Conservation (phyloP, 2,888 invertebrate genomes). For the Clunio marinus region DNA sequence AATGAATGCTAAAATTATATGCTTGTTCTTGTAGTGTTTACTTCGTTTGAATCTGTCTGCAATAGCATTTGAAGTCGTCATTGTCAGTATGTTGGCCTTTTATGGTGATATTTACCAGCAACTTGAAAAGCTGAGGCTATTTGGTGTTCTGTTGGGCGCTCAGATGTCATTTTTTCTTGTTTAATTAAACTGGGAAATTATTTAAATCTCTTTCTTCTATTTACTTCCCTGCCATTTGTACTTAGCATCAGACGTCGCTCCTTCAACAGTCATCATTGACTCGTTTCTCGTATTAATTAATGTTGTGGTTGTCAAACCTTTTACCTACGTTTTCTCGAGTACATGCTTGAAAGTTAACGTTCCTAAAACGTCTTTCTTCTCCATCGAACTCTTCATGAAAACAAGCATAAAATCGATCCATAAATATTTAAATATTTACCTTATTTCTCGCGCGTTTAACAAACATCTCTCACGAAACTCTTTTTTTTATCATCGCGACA, state of each 20-base stretch:
- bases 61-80: not conserved
- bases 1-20: not conserved
- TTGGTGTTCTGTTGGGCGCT: conserved; percentile 7
- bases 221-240: not conserved
- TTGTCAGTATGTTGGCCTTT: not conserved
- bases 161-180: not conserved
- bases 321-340: too few relatives aligned
- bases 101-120: not conserved
- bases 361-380: conserved; percentile 16
- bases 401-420: not conserved
- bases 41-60: not conserved
- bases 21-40: conserved; percentile 7
- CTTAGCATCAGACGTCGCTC: not conserved
- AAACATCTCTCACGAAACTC: conserved; percentile 1
- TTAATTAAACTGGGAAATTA: conserved; percentile 3
- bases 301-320: conserved; percentile 13
- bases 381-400: not conserved
- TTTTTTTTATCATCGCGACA: not conserved
- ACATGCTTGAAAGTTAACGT: too few relatives aligned
- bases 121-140: not conserved
- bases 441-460: not conserved
- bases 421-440: not conserved
- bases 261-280: not conserved
- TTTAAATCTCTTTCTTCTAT: not conserved
- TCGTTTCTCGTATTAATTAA: conserved; percentile 28